A percentile compares a stretch with the other conserved stretches of the same genome.
Evolutionary conservation across 2,888 invertebrate genomes (phyloP).

Genomic region (Campoplex nolae): DNA sequence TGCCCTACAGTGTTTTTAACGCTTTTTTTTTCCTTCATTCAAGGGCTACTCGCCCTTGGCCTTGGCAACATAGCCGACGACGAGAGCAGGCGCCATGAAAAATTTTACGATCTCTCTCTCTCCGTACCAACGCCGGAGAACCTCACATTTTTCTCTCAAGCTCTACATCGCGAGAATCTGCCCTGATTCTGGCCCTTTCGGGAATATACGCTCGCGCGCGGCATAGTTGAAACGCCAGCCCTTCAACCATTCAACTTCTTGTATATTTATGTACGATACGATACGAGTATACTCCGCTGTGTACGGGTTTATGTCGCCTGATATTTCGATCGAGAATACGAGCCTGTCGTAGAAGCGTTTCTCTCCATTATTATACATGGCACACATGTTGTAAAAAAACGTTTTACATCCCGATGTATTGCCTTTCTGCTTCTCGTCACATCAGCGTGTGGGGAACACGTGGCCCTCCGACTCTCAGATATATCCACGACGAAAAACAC

Average conservation of each 20-base stretch:
- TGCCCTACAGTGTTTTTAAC: slow-evolving; percentile 32
- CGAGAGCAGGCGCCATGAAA: slow-evolving; percentile 52
- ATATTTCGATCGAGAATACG: slow-evolving; percentile 33
- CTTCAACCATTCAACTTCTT: slow-evolving; percentile 18
- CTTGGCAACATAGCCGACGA: slow-evolving; percentile 10
- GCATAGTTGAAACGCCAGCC: slow-evolving; percentile 42
- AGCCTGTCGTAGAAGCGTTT: slow-evolving; percentile 22
- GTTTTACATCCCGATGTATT: slow-evolving; percentile 7
- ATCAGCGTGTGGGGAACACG: slow-evolving; percentile 75
- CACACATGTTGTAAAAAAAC: slow-evolving; percentile 17
- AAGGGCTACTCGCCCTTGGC: slow-evolving; percentile 44
- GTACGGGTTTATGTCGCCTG: not conserved
- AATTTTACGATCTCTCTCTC: slow-evolving; percentile 49
- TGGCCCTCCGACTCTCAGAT: slow-evolving; percentile 71
- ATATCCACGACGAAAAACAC: slow-evolving; percentile 71
- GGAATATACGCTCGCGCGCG: not conserved
- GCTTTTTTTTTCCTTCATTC: slow-evolving; percentile 32
- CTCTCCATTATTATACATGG: slow-evolving; percentile 1
- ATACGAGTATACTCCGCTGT: not conserved
- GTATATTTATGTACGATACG: not conserved
- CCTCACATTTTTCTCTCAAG: slow-evolving; percentile 40
- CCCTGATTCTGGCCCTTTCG: slow-evolving; percentile 34
- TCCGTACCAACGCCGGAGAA: slow-evolving; percentile 24
- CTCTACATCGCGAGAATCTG: not conserved
- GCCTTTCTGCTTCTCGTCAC: slow-evolving; percentile 80